Percentiles rank a stretch among this genome's conserved stretches.
These are phyloP conservation scores for Apis cerana DNA, from an alignment of 1,140 invertebrate genomes.

Conservation along the genomic window DNA sequence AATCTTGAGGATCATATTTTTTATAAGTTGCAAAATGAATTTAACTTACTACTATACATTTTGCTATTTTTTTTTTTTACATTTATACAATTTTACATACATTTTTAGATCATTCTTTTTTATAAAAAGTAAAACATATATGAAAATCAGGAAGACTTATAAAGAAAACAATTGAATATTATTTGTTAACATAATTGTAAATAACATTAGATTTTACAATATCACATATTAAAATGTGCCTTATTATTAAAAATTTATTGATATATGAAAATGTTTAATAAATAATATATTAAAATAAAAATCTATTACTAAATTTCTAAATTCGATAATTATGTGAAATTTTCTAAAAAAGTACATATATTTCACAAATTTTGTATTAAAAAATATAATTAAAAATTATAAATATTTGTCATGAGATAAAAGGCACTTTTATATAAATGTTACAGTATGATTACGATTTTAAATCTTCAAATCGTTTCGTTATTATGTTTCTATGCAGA, in stretches of 20 bases:
- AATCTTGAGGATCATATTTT: background rate
- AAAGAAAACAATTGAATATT: conserved; percentile 35
- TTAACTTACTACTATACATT: conserved; percentile 50
- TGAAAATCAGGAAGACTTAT: conserved; percentile 36
- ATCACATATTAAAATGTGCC: conserved; percentile 37
- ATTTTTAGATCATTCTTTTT: conserved; percentile 32
- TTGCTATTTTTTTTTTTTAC: conserved; percentile 49
- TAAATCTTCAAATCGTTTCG: conserved; percentile 9
- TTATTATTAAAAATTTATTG: conserved; percentile 21
- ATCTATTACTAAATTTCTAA: background rate
- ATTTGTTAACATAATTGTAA: conserved; percentile 18
- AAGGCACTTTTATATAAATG: conserved; percentile 61
- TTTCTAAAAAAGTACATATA: background rate
- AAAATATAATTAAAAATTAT: conserved; percentile 36
- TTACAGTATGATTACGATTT: conserved; percentile 26
- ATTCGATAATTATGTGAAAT: background rate
- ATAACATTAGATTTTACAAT: conserved; percentile 26
- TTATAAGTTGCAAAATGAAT: conserved; percentile 38
- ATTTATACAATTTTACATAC: conserved; percentile 62
- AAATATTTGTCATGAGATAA: conserved; percentile 40
- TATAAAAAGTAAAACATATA: conserved; percentile 11
- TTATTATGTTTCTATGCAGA: conserved; percentile 24
- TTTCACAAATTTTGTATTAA: conserved; percentile 17
- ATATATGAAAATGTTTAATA: conserved; percentile 22
- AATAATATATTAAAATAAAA: conserved; percentile 13